phyloP scores from a whole-genome alignment of 1,140 invertebrate genomes.

The Panagrolaimus sp. region DNA sequence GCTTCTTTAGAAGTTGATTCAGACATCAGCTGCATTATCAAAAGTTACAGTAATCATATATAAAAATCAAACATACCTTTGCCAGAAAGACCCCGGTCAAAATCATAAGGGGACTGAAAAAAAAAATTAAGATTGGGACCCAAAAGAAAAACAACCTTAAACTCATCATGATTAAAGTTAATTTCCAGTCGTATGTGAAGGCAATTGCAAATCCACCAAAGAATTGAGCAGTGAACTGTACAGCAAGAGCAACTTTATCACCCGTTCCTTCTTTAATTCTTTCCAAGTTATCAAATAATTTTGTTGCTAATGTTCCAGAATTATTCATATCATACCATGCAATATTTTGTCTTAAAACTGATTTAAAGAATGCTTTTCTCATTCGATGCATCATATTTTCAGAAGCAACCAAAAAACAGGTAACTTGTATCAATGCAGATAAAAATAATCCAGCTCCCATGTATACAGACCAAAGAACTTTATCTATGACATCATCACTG shows the following conservation, averaged over 20 bases:
- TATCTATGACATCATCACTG: too few species aligned
- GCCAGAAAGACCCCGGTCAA: slow-evolving; percentile 36
- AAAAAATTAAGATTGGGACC: too few species aligned
- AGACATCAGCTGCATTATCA: slow-evolving; percentile 36
- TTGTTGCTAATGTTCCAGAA: slow-evolving; percentile 77
- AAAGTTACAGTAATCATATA: too few species aligned
- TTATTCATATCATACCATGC: slow-evolving; percentile 80
- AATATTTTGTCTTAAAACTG: slow-evolving; percentile 79
- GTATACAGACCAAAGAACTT: too few species aligned
- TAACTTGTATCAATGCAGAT: slow-evolving; percentile 53
- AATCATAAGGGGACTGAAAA: slow-evolving; percentile 37
- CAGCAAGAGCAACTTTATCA: slow-evolving; percentile 74
- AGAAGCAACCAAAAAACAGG: slow-evolving; percentile 57
- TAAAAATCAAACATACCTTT: too few species aligned
- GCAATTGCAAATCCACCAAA: slow-evolving; percentile 39
- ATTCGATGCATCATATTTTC: slow-evolving; percentile 68
- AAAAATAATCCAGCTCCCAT: slow-evolving; percentile 12
- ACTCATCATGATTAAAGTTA: slow-evolving; percentile 45
- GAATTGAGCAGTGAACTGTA: slow-evolving; percentile 61
- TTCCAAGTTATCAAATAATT: slow-evolving; percentile 77
- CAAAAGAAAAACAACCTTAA: too few species aligned
- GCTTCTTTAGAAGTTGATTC: slow-evolving; percentile 66
- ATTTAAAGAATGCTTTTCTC: slow-evolving; percentile 67
- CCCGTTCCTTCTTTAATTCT: slow-evolving; percentile 81
- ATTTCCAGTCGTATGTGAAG: slow-evolving; percentile 46